These are phyloP conservation scores for Chalcosyrphus nemorum DNA, from an alignment of 2,888 invertebrate genomes.

Conservation along the genomic window DNA sequence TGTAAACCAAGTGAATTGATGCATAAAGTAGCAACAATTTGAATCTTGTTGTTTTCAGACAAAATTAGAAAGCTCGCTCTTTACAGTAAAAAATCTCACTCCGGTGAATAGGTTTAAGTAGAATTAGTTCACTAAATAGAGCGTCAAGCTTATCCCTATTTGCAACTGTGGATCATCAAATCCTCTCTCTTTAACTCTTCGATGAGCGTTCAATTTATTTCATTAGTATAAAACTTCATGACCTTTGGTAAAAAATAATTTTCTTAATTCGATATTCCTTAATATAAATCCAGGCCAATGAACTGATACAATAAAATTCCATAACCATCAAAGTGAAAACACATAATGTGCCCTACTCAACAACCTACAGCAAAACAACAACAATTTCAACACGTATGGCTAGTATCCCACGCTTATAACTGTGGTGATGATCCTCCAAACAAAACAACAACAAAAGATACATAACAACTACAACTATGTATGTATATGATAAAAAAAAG, in stretches of 20 bases:
- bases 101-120: too few relatives aligned
- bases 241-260: background rate
- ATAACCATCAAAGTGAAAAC: conserved; percentile 46
- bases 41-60: too few relatives aligned
- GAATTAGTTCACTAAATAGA: too few relatives aligned
- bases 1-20: too few relatives aligned
- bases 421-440: conserved; percentile 38
- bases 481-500: conserved; percentile 34
- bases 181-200: too few relatives aligned
- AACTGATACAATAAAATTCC: conserved; percentile 38
- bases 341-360: conserved; percentile 60
- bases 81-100: too few relatives aligned
- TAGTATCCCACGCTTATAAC: conserved; percentile 21
- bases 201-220: too few relatives aligned
- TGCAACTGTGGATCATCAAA: too few relatives aligned
- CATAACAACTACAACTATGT: conserved; percentile 9
- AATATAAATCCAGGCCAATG: conserved; percentile 28
- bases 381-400: conserved; percentile 32
- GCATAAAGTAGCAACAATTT: too few relatives aligned
- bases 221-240: background rate
- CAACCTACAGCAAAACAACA: conserved; percentile 39
- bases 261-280: background rate
- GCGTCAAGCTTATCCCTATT: too few relatives aligned
- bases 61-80: too few relatives aligned
- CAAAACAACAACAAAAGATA: conserved; percentile 23